Conservation (phyloP, 2,113 vertebrate genomes). For the Willisornis vidua region DNA sequence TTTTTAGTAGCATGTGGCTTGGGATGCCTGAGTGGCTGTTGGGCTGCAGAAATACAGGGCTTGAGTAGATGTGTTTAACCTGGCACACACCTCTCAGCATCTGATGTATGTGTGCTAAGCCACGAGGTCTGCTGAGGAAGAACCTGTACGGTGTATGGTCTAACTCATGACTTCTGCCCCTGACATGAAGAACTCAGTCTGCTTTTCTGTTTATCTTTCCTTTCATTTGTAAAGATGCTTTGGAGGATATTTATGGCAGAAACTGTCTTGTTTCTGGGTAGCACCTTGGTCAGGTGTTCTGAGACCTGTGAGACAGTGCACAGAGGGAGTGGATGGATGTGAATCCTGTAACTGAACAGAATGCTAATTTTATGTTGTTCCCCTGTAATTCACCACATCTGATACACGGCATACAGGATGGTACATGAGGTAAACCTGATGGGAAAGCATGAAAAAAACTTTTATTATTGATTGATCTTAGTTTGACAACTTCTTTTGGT, state of each 20-base stretch:
- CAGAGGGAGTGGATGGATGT: rapidly evolving
- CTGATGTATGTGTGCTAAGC: background rate
- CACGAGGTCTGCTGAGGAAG: background rate
- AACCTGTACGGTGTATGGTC: background rate
- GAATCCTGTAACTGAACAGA: background rate
- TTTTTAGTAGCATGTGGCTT: background rate
- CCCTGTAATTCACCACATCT: background rate
- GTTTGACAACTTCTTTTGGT: background rate
- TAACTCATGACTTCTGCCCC: background rate
- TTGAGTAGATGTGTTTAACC: background rate
- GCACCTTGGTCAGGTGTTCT: background rate
- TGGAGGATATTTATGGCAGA: background rate
- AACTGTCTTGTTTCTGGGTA: background rate
- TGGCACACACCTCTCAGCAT: background rate
- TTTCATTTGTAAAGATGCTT: background rate
- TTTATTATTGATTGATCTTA: background rate
- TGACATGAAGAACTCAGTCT: background rate
- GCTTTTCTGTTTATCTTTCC: background rate
- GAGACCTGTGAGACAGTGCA: background rate
- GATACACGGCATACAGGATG: background rate
- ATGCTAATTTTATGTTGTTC: background rate
- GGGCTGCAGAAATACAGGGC: background rate
- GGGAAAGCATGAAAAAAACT: background rate
- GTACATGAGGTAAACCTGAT: background rate
- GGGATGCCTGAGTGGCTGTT: background rate